phyloP scores from a whole-genome alignment of 1,140 invertebrate genomes.

The Zaprionus gabonicus region DNA sequence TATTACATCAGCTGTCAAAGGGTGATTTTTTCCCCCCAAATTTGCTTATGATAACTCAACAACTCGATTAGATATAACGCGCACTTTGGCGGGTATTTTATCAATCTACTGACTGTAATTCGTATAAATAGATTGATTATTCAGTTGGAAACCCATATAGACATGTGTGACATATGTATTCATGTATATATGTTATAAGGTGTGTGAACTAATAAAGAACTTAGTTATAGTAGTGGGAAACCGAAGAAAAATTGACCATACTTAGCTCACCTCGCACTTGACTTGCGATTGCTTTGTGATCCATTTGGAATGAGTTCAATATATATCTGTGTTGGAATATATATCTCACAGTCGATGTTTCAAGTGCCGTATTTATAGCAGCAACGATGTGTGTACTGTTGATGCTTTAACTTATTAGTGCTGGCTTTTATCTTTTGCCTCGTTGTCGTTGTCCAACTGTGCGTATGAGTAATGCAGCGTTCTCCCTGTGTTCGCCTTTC shows the following conservation, averaged over 20 bases:
- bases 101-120: constrained; percentile 13
- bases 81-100: background rate
- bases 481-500: constrained; percentile 12
- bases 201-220: background rate
- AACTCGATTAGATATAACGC: constrained; percentile 19
- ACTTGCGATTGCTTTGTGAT: constrained; percentile 83
- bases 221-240: constrained; percentile 3
- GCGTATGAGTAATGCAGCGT: constrained; percentile 67
- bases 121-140: constrained; percentile 17
- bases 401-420: constrained; percentile 37
- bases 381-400: constrained; percentile 14
- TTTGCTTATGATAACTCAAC: constrained; percentile 10
- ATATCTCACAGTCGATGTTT: constrained; percentile 21
- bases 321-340: background rate
- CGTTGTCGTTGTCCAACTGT: constrained; percentile 33
- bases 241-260: constrained; percentile 54
- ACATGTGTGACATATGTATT: background rate
- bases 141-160: constrained; percentile 13
- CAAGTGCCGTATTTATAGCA: constrained; percentile 36
- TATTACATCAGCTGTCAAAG: constrained; percentile 17
- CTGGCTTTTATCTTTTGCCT: constrained; percentile 44
- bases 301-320: constrained; percentile 60
- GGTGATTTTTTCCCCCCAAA: background rate
- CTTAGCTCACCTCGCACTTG: constrained; percentile 84
- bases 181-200: background rate